Conservation (phyloP, 92 coral and sea anemone species). For the Virgularia gustaviana region DNA sequence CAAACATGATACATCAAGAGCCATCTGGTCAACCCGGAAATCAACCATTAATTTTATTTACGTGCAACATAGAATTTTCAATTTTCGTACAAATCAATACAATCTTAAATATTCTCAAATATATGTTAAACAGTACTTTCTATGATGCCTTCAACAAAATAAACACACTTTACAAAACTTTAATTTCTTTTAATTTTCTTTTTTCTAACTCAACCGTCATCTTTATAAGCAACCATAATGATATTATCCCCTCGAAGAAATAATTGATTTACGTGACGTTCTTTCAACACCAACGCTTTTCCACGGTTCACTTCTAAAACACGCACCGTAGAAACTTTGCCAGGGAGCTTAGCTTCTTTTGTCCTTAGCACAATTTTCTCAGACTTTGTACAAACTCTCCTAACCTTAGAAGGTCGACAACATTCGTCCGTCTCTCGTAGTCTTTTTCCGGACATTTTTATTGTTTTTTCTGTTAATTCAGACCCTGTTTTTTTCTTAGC, state of each 20-base stretch:
- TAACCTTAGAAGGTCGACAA: background rate
- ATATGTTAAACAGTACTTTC: too few species aligned
- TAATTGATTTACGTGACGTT: slow-evolving; percentile 91
- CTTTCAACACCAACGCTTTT: slow-evolving; percentile 71
- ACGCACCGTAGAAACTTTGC: slow-evolving; percentile 21
- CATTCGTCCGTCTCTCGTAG: background rate
- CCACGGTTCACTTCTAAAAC: slow-evolving; percentile 57
- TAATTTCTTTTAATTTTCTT: background rate
- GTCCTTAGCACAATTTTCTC: background rate
- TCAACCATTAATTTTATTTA: too few species aligned
- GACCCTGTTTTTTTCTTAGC: background rate
- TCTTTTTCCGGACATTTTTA: slow-evolving; percentile 5
- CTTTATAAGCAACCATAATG: slow-evolving; percentile 77
- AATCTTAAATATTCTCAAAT: too few species aligned
- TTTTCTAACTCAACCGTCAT: background rate
- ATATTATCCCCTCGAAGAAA: slow-evolving; percentile 94
- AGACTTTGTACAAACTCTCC: background rate
- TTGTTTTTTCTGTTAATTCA: background rate
- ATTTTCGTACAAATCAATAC: too few species aligned
- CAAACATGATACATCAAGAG: too few species aligned
- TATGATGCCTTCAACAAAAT: too few species aligned
- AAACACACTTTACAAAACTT: too few species aligned
- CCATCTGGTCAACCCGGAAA: too few species aligned
- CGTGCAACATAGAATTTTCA: too few species aligned
- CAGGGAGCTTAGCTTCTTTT: slow-evolving; percentile 19